Conservation (phyloP, 2,113 vertebrate genomes). For the Romanogobio albipinnatus region DNA sequence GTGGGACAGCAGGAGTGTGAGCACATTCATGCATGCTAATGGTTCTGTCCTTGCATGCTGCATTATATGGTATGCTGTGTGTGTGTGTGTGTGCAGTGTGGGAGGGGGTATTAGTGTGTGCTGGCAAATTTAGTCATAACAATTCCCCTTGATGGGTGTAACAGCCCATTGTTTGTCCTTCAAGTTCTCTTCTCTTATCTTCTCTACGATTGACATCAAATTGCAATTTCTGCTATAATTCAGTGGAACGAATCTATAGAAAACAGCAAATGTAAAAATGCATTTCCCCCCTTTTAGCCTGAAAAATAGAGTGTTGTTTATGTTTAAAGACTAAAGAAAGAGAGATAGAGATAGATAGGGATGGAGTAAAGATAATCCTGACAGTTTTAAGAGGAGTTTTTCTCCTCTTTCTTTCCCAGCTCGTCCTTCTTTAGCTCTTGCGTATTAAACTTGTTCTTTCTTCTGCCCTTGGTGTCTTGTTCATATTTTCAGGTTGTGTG, state of each 20-base stretch:
- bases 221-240: no score
- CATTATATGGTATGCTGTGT: slow-evolving; percentile 18
- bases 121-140: slow-evolving; percentile 46
- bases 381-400: neutral
- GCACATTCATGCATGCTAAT: slow-evolving; percentile 59
- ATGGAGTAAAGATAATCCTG: neutral
- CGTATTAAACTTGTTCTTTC: slow-evolving; percentile 37
- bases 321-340: neutral
- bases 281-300: neutral
- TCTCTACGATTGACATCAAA: no score
- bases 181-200: neutral
- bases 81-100: neutral
- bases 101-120: slow-evolving; percentile 31
- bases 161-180: slow-evolving; percentile 48
- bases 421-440: slow-evolving; percentile 37
- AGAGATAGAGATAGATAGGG: neutral
- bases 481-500: slow-evolving; percentile 50
- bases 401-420: slow-evolving; percentile 44
- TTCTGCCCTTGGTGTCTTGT: slow-evolving; percentile 43
- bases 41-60: slow-evolving; percentile 54
- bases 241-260: no score
- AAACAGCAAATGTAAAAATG: neutral
- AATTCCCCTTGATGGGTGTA: slow-evolving; percentile 39
- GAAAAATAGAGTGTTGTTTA: slow-evolving; percentile 20
- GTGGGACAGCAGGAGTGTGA: slow-evolving; percentile 42